phyloP scores from a whole-genome alignment of 2,888 invertebrate genomes.

The Drosophila pseudotakahashii region DNA sequence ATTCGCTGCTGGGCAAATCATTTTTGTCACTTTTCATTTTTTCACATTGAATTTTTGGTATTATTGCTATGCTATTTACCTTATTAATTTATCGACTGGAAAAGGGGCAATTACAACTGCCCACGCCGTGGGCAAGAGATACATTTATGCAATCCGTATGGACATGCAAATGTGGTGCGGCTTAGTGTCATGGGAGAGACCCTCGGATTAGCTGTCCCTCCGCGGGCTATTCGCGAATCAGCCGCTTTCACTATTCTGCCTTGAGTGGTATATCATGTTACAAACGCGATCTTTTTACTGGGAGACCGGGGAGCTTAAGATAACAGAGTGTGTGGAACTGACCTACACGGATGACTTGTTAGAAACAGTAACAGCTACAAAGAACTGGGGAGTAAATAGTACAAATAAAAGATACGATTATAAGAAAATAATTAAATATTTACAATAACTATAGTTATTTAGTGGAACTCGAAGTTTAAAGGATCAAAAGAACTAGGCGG shows the following conservation, averaged over 20 bases:
- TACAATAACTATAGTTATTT: too few relatives aligned
- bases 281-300: conserved; percentile 6
- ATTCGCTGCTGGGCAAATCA: conserved; percentile 43
- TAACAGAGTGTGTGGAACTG: conserved; percentile 13
- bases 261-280: conserved; percentile 59
- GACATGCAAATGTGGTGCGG: conserved; percentile 68
- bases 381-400: background rate
- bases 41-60: conserved; percentile 13
- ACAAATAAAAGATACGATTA: too few relatives aligned
- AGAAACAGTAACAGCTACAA: background rate
- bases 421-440: too few relatives aligned
- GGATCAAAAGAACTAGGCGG: too few relatives aligned
- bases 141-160: conserved; percentile 65
- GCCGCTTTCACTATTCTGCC: conserved; percentile 72
- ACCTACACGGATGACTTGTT: conserved; percentile 22
- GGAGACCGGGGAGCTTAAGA: conserved; percentile 1
- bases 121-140: conserved; percentile 32
- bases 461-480: too few relatives aligned
- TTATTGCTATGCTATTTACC: conserved; percentile 33
- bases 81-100: conserved; percentile 54
- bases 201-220: conserved; percentile 35
- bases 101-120: conserved; percentile 53
- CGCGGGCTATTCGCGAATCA: conserved; percentile 49
- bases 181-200: conserved; percentile 73
- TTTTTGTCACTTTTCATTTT: conserved; percentile 65